Evolutionary conservation across 2,888 invertebrate species (phyloP).

Genomic region (Orthosia incerta): DNA sequence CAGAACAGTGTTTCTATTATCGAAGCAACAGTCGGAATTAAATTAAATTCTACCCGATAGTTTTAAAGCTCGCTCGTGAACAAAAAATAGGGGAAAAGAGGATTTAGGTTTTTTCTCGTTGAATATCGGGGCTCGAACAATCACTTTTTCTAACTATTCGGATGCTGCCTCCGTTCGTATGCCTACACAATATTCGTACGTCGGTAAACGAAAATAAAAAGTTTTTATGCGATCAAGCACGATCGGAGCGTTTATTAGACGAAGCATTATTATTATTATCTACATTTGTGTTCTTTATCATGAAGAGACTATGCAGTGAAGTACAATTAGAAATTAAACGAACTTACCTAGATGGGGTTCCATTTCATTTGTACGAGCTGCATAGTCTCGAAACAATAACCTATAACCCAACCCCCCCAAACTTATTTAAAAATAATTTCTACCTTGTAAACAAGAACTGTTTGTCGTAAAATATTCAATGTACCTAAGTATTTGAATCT

Average conservation of each 20-base stretch:
- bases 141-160: slow-evolving; percentile 24
- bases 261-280: too few relatives aligned
- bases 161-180: neutral
- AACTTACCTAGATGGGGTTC: too few relatives aligned
- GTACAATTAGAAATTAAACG: too few relatives aligned
- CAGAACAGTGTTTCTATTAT: neutral
- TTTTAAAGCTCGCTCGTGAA: slow-evolving; percentile 13
- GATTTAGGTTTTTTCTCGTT: slow-evolving; percentile 20
- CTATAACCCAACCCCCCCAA: too few relatives aligned
- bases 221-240: neutral
- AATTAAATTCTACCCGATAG: slow-evolving; percentile 28
- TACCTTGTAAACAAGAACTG: too few relatives aligned
- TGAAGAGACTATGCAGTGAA: too few relatives aligned
- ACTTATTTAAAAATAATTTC: too few relatives aligned
- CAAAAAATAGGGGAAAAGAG: neutral
- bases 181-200: slow-evolving; percentile 9
- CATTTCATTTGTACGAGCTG: too few relatives aligned
- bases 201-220: neutral
- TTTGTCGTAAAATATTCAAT: too few relatives aligned
- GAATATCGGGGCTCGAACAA: slow-evolving; percentile 24
- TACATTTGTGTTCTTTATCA: too few relatives aligned
- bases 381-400: too few relatives aligned
- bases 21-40: slow-evolving; percentile 5
- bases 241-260: neutral
- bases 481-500: too few relatives aligned